Evolutionary conservation across 1,140 invertebrate species (phyloP).

Genomic region (Macrocentrus cingulum): DNA sequence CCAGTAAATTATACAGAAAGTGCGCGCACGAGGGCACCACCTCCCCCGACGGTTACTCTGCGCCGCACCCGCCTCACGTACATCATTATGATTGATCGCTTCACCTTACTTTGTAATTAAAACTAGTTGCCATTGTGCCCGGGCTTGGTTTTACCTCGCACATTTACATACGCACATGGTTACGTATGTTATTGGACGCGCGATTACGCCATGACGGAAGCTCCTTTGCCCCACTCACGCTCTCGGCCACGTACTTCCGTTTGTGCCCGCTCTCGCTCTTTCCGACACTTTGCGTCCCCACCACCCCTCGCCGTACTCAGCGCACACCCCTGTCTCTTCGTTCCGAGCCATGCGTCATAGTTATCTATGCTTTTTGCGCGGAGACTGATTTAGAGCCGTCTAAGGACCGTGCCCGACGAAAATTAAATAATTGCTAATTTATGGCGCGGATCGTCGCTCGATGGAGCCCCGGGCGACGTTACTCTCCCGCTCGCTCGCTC

Average conservation of each 20-base stretch:
- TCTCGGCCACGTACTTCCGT: constrained; percentile 3
- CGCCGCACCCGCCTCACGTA: constrained; percentile 57
- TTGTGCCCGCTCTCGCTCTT: constrained; percentile 29
- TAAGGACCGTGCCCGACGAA: constrained; percentile 59
- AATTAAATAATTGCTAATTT: constrained; percentile 62
- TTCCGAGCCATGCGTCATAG: constrained; percentile 58
- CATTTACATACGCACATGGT: constrained; percentile 47
- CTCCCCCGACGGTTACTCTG: constrained; percentile 21
- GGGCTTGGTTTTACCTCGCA: constrained; percentile 34
- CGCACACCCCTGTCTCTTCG: constrained; percentile 41
- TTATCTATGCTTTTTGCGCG: constrained; percentile 61
- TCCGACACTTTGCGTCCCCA: constrained; percentile 33
- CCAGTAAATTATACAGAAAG: constrained; percentile 61
- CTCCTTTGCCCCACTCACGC: constrained; percentile 8
- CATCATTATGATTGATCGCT: constrained; percentile 62
- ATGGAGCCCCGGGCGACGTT: constrained; percentile 27
- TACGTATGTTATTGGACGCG: no score
- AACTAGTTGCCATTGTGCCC: constrained; percentile 60
- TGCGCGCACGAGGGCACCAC: constrained; percentile 55
- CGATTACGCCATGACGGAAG: no score
- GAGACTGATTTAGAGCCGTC: constrained; percentile 61
- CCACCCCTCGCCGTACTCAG: constrained; percentile 28
- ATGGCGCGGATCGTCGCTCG: constrained; percentile 54
- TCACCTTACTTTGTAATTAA: constrained; percentile 62
- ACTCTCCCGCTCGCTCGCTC: constrained; percentile 17